Percentiles rank a stretch among this genome's conserved stretches.
These are phyloP conservation scores for Pyxicephalus adspersus DNA, from an alignment of 2,113 vertebrate species.

Conservation along the genomic window DNA sequence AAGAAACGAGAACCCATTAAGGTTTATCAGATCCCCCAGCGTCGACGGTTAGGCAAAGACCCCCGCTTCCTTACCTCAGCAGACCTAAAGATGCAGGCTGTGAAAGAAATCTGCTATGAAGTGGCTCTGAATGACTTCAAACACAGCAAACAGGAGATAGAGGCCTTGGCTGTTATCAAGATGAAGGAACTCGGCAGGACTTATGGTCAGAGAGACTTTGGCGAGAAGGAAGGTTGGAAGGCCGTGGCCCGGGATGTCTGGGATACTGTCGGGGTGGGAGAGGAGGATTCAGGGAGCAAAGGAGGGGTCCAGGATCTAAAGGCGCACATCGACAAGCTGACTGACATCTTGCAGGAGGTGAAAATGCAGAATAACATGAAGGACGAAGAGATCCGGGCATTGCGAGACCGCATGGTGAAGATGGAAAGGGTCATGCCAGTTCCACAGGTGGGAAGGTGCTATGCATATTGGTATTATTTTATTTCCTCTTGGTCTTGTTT, in stretches of 20 bases:
- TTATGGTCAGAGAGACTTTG: slow-evolving; percentile 77
- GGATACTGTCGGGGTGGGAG: slow-evolving; percentile 84
- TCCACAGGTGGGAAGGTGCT: slow-evolving; percentile 67
- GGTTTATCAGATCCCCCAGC: slow-evolving; percentile 87
- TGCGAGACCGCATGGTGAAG: slow-evolving; percentile 85
- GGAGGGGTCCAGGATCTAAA: slow-evolving; percentile 78
- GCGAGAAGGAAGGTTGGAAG: slow-evolving; percentile 79
- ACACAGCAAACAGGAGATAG: slow-evolving; percentile 83
- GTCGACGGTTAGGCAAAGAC: slow-evolving; percentile 81
- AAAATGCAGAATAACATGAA: slow-evolving; percentile 91
- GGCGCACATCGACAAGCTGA: slow-evolving; percentile 87
- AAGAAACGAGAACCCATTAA: slow-evolving; percentile 81
- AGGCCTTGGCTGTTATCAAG: slow-evolving; percentile 86
- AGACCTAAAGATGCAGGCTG: slow-evolving; percentile 84
- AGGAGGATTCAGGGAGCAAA: slow-evolving; percentile 65
- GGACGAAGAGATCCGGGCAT: slow-evolving; percentile 85
- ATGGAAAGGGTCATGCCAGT: slow-evolving; percentile 87
- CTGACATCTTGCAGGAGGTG: slow-evolving; percentile 85
- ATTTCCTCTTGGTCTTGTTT: too few species aligned
- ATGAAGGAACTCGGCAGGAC: slow-evolving; percentile 87
- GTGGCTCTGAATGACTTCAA: slow-evolving; percentile 86
- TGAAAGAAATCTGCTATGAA: slow-evolving; percentile 91
- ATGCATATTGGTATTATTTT: too few species aligned
- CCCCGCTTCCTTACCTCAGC: slow-evolving; percentile 78
- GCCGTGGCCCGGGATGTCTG: slow-evolving; percentile 86